These are phyloP conservation scores for Eumaeus atala DNA, from an alignment of 1,140 invertebrate species.

Conservation along the genomic window DNA sequence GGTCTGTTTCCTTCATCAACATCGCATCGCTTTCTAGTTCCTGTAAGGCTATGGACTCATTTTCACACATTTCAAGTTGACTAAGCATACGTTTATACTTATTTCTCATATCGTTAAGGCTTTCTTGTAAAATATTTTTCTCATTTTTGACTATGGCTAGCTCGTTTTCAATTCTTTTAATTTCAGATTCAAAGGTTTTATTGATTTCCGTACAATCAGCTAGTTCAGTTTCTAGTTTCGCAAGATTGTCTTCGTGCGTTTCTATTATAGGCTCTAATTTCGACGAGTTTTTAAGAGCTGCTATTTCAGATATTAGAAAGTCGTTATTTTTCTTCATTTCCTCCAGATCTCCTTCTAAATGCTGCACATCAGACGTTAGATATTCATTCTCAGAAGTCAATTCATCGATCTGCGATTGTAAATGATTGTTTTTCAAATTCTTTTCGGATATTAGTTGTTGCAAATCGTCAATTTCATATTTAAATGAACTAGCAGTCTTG, in stretches of 20 bases:
- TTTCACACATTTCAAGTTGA: conserved; percentile 54
- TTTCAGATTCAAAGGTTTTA: conserved; percentile 69
- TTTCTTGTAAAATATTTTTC: conserved; percentile 58
- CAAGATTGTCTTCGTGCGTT: conserved; percentile 78
- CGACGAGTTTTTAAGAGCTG: conserved; percentile 75
- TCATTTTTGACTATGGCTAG: conserved; percentile 55
- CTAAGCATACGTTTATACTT: conserved; percentile 69
- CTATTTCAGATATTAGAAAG: conserved; percentile 77
- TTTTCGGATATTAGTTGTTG: conserved; percentile 60
- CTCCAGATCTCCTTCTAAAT: conserved; percentile 77
- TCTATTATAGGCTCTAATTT: conserved; percentile 80
- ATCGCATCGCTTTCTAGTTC: conserved; percentile 45
- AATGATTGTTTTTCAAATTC: conserved; percentile 47
- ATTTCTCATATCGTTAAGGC: conserved; percentile 56
- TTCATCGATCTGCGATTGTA: conserved; percentile 65
- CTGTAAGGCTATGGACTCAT: conserved; percentile 46
- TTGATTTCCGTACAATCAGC: conserved; percentile 73
- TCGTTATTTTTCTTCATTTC: conserved; percentile 81
- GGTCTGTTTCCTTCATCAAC: conserved; percentile 44
- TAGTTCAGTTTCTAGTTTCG: conserved; percentile 76
- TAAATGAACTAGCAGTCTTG: conserved; percentile 56
- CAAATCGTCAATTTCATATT: conserved; percentile 58
- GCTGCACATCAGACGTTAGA: conserved; percentile 74
- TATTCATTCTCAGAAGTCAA: conserved; percentile 74
- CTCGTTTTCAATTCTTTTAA: conserved; percentile 60